Conservation (phyloP, 2,113 vertebrate species). For the Brachirus orientalis region DNA sequence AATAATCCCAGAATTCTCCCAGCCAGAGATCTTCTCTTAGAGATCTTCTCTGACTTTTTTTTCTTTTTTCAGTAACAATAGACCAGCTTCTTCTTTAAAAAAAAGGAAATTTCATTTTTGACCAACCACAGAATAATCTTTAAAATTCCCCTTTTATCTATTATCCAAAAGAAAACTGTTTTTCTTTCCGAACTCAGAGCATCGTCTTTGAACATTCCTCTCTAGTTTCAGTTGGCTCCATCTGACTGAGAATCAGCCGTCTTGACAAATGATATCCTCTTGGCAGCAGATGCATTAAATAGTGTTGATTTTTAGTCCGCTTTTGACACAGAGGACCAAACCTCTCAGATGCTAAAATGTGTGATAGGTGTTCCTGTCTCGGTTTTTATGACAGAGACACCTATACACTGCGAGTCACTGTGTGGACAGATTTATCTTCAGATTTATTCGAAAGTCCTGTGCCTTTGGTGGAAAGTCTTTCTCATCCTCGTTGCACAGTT, state of each 20-base stretch:
- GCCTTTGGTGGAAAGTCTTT: background rate
- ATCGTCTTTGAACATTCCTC: constrained; percentile 20
- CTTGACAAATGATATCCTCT: constrained; percentile 33
- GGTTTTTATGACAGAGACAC: background rate
- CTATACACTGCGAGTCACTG: background rate
- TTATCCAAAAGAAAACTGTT: background rate
- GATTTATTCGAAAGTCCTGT: background rate
- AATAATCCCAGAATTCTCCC: background rate
- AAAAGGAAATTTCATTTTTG: background rate
- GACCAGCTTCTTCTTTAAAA: background rate
- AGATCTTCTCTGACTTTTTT: background rate
- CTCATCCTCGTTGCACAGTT: background rate
- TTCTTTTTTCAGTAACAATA: background rate
- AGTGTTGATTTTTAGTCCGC: constrained; percentile 16
- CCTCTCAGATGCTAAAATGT: background rate
- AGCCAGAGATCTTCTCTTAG: background rate
- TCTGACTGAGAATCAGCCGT: constrained; percentile 27
- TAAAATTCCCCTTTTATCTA: constrained; percentile 12
- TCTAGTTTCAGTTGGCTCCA: constrained; percentile 16
- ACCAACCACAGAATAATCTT: constrained; percentile 6
- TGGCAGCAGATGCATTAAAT: constrained; percentile 44
- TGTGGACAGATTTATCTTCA: background rate
- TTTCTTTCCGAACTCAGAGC: constrained; percentile 1
- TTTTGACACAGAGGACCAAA: constrained; percentile 9
- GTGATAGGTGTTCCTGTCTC: background rate